Conservation (phyloP, 2,797 vertebrate species). For the Chiropotes sagulatus region DNA sequence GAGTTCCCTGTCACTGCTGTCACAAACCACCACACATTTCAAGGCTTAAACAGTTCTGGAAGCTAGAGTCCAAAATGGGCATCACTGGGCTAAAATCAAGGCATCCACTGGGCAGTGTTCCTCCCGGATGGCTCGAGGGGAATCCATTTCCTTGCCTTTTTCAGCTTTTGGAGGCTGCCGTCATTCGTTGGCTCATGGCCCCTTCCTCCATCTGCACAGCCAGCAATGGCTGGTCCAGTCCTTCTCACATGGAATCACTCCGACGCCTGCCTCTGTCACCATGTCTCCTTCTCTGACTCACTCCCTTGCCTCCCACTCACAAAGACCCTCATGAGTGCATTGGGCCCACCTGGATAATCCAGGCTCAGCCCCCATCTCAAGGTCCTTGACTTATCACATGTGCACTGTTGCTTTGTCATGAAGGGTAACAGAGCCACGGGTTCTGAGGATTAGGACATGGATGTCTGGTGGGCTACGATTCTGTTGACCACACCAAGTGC, state of each 20-base stretch:
- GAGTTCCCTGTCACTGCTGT: background rate
- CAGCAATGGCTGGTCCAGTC: background rate
- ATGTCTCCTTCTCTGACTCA: background rate
- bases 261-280: too few relatives aligned
- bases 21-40: background rate
- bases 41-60: background rate
- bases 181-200: fast-evolving
- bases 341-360: background rate
- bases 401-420: background rate
- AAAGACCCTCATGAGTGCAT: background rate
- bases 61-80: background rate
- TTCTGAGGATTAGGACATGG: background rate
- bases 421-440: background rate
- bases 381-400: background rate
- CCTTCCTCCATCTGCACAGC: background rate
- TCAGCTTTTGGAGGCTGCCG: fast-evolving
- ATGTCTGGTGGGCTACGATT: background rate
- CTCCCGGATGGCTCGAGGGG: too few relatives aligned
- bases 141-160: too few relatives aligned
- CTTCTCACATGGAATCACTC: background rate
- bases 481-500: fast-evolving
- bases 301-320: background rate
- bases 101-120: too few relatives aligned
- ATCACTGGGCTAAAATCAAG: too few relatives aligned
- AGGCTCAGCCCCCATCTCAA: too few relatives aligned